Evolutionary conservation across 2,888 invertebrate species (phyloP), one percentile per base, ranked within the genome.

Genomic region (Nowickia ferox): DNA sequence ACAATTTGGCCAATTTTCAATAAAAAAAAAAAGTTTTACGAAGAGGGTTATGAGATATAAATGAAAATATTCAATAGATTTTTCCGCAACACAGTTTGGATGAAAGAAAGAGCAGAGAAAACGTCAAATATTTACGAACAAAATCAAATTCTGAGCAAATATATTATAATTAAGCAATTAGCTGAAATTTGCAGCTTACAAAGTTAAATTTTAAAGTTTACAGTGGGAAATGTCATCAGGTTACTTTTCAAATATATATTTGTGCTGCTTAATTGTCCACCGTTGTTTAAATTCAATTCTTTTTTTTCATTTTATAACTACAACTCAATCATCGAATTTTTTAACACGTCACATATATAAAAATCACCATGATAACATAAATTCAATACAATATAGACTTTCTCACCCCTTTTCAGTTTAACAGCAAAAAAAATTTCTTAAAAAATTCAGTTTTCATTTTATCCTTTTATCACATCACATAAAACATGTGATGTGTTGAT

Each of bases 1-100:
- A 90, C 92, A 91, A 91, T 91, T 91, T 91, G 89, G 90, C 91
- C 90, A 91, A 91, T 91, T 90, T 90, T 89, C 90, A 74, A 59
- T 81, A 74, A 17, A 74, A 86, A 71, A 74, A 17, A 74, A 86
- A 71, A 59, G 13, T 13, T 22, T 55, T n/a, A 44, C 15, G 53
- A 82, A 84, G 87, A 87, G 84, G 86, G 85, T 87, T 87, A 69
- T 72, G 77, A 51, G 75, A 66, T 61, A 53, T 61, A 75, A 68
- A 81, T 38, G 53, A 44, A 42, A 59, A 77, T 77, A 75, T 80
- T 79, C 79, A 57, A 87, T 80, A 83, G 51, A 80, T 85, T 79
- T 30, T 77, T 77, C 15, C 11, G n/a, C 68, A 40, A 0, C 2
- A 69, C 68, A 75, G 75, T 6, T 1, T 1, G 11, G 75, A 4